Evolutionary conservation across 2,797 vertebrate genomes (phyloP).

Genomic region (Tiaroga cobitis): DNA sequence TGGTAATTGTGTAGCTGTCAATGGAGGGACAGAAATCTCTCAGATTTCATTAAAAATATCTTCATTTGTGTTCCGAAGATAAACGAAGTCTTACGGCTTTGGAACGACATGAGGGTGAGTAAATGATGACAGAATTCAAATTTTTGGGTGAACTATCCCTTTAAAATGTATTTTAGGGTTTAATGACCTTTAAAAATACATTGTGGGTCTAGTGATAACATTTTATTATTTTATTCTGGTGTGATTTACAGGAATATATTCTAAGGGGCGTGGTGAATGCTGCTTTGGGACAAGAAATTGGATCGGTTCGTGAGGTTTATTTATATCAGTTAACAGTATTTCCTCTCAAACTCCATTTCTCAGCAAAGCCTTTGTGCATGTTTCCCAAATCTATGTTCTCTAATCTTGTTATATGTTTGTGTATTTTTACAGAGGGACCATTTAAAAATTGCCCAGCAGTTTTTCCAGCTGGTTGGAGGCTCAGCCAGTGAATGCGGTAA

Average conservation of each 20-base stretch:
- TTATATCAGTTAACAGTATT: background rate
- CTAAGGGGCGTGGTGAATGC: conserved; percentile 97
- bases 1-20: background rate
- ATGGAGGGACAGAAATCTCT: background rate
- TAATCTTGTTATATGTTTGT: conserved; percentile 19
- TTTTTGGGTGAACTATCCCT: no score
- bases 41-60: background rate
- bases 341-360: conserved; percentile 1
- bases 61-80: background rate
- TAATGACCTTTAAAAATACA: background rate
- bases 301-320: conserved; percentile 84
- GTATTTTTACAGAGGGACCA: conserved; percentile 86
- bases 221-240: conserved; percentile 8
- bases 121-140: no score
- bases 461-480: conserved; percentile 96
- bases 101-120: no score
- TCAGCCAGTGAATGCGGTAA: conserved; percentile 97
- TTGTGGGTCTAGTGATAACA: background rate
- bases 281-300: conserved; percentile 92
- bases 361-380: background rate
- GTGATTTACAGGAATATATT: conserved; percentile 87
- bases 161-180: background rate
- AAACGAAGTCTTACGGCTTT: background rate
- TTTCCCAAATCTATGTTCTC: background rate
- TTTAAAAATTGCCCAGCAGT: conserved; percentile 95